A percentile compares a stretch with the other conserved stretches of the same genome.
These are phyloP conservation scores for Caenorhabditis sulstoni DNA, from an alignment of 2,888 invertebrate genomes.

Conservation along the genomic window DNA sequence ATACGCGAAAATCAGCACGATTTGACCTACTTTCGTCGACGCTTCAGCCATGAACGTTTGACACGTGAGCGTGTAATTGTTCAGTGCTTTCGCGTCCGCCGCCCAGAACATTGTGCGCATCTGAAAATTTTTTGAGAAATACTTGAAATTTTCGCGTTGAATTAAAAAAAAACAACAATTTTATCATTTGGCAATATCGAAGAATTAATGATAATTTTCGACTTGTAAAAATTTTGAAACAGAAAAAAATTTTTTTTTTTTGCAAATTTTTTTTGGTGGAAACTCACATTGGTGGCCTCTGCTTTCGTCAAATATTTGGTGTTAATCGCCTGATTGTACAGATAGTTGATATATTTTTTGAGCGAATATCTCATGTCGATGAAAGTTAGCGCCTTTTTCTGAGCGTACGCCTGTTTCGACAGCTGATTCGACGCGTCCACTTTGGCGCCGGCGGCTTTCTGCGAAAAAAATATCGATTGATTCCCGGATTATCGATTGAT, in stretches of 20 bases:
- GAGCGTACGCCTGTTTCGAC: slow-evolving; percentile 52
- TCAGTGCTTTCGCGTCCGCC: slow-evolving; percentile 30
- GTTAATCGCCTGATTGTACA: slow-evolving; percentile 37
- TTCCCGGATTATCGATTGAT: too few relatives aligned
- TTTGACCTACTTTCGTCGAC: slow-evolving; percentile 14
- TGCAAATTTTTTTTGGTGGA: too few relatives aligned
- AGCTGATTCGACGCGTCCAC: slow-evolving; percentile 37
- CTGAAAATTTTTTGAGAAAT: slow-evolving; percentile 32
- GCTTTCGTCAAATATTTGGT: slow-evolving; percentile 46
- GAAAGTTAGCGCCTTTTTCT: slow-evolving; percentile 45
- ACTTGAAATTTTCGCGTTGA: too few relatives aligned
- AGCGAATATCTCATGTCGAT: slow-evolving; percentile 49
- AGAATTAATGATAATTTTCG: neutral
- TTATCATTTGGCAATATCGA: too few relatives aligned
- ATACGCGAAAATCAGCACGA: neutral
- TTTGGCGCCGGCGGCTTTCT: slow-evolving; percentile 41
- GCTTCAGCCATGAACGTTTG: slow-evolving; percentile 35
- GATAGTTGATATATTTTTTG: slow-evolving; percentile 51
- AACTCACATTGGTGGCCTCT: slow-evolving; percentile 44
- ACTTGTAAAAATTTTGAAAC: too few relatives aligned
- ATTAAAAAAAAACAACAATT: neutral
- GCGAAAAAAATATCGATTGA: slow-evolving; percentile 1
- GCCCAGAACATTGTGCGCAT: slow-evolving; percentile 53
- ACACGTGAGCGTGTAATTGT: slow-evolving; percentile 40
- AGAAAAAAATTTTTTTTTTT: slow-evolving; percentile 3